Conservation (phyloP, 1,140 invertebrate genomes). For the Drosophila dunni region DNA sequence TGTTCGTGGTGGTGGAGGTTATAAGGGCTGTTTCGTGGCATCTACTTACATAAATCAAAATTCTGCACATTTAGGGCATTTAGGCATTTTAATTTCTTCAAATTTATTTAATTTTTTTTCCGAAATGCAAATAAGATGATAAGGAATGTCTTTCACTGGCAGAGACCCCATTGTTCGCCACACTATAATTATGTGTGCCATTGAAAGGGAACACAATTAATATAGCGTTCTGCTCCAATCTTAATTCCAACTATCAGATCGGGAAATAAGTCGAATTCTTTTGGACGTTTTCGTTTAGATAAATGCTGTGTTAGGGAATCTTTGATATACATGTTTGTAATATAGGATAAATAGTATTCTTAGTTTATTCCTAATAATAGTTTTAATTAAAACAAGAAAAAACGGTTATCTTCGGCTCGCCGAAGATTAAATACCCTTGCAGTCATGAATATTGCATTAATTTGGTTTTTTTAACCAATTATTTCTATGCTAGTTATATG, state of each 20-base stretch:
- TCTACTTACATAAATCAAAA: conserved; percentile 54
- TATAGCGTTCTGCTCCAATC: conserved; percentile 19
- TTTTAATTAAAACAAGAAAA: too few species aligned
- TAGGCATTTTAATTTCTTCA: conserved; percentile 45
- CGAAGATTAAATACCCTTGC: too few species aligned
- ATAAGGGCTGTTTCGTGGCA: conserved; percentile 7
- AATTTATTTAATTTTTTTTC: conserved; percentile 19
- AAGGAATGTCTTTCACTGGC: conserved; percentile 39
- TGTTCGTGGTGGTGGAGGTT: background rate
- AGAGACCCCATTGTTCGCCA: conserved; percentile 21
- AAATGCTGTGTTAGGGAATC: too few species aligned
- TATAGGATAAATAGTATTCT: too few species aligned
- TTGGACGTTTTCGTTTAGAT: background rate
- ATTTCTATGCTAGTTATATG: too few species aligned
- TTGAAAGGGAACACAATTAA: conserved; percentile 19
- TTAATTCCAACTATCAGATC: background rate
- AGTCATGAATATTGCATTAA: too few species aligned
- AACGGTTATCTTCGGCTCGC: too few species aligned
- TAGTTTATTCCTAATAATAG: too few species aligned
- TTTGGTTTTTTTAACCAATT: too few species aligned
- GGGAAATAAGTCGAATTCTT: background rate
- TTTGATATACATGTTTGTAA: too few species aligned
- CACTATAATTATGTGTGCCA: conserved; percentile 31
- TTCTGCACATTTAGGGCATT: conserved; percentile 49
- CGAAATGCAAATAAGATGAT: conserved; percentile 48